These are phyloP conservation scores for Rousettus leschenaultii DNA, from an alignment of 2,113 vertebrate genomes.

Conservation along the genomic window DNA sequence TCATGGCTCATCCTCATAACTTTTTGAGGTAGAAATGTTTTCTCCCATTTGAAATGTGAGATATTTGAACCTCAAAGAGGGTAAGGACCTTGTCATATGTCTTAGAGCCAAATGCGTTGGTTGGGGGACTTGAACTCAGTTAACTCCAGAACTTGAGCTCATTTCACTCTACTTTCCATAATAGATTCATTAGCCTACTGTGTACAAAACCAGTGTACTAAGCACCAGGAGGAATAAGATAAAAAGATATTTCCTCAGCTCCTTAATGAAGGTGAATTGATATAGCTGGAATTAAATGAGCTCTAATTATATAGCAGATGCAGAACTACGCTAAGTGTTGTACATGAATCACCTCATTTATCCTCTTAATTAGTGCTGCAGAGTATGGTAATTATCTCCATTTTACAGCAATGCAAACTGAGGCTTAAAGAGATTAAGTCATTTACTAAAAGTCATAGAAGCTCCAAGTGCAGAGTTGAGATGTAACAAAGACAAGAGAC, in stretches of 20 bases:
- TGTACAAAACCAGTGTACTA: background rate
- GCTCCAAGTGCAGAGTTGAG: background rate
- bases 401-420: background rate
- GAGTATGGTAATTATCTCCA: background rate
- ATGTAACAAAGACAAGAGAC: background rate
- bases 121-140: background rate
- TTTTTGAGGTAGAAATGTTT: background rate
- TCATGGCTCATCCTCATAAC: background rate
- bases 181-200: background rate
- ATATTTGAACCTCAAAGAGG: background rate
- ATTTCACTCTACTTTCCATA: background rate
- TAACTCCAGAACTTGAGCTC: background rate
- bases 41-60: fast-evolving
- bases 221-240: background rate
- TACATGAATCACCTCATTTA: background rate
- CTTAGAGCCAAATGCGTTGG: background rate
- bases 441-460: background rate
- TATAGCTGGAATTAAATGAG: background rate
- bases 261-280: background rate
- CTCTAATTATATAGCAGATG: background rate
- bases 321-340: background rate
- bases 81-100: background rate
- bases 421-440: background rate
- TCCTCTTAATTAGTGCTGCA: background rate
- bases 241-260: background rate